Conservation (phyloP, 2,113 vertebrate species). For the Argyrosomus japonicus region DNA sequence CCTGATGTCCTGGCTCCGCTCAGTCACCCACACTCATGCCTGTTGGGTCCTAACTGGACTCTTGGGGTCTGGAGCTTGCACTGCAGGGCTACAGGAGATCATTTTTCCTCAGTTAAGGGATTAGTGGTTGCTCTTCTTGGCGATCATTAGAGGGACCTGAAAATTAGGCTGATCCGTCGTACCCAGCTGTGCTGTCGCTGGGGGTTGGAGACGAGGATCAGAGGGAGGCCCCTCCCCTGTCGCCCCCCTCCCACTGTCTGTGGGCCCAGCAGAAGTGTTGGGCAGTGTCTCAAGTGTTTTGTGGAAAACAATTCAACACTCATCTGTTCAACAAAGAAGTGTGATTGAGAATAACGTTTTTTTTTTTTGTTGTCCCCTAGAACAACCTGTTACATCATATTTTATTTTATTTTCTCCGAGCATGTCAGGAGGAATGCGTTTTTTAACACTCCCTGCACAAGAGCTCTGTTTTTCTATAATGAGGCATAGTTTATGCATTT, state of each 20-base stretch:
- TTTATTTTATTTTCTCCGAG: conserved; percentile 54
- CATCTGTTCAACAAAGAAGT: conserved; percentile 54
- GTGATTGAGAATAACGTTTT: conserved; percentile 37
- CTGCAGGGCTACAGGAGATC: conserved; percentile 72
- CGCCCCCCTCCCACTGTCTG: conserved; percentile 36
- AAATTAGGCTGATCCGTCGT: conserved; percentile 83
- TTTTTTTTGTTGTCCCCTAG: conserved; percentile 10
- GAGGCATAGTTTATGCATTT: conserved; percentile 69
- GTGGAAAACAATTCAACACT: conserved; percentile 60
- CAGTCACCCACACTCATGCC: conserved; percentile 46
- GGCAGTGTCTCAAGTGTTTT: conserved; percentile 65
- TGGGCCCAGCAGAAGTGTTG: conserved; percentile 57
- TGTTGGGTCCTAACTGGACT: conserved; percentile 65
- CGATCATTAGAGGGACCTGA: conserved; percentile 78
- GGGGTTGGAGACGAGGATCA: conserved; percentile 71
- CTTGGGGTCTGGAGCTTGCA: conserved; percentile 64
- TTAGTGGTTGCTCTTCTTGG: conserved; percentile 79
- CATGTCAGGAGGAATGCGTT: conserved; percentile 32
- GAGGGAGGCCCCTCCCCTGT: conserved; percentile 53
- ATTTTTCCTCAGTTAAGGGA: conserved; percentile 79
- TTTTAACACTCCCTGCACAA: conserved; percentile 25
- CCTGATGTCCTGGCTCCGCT: conserved; percentile 59
- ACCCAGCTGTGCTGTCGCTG: conserved; percentile 79
- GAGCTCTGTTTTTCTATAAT: conserved; percentile 53
- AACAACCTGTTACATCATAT: conserved; percentile 70